Evolutionary conservation across 1,140 invertebrate genomes (phyloP).

Genomic region (Diabrotica virgifera): DNA sequence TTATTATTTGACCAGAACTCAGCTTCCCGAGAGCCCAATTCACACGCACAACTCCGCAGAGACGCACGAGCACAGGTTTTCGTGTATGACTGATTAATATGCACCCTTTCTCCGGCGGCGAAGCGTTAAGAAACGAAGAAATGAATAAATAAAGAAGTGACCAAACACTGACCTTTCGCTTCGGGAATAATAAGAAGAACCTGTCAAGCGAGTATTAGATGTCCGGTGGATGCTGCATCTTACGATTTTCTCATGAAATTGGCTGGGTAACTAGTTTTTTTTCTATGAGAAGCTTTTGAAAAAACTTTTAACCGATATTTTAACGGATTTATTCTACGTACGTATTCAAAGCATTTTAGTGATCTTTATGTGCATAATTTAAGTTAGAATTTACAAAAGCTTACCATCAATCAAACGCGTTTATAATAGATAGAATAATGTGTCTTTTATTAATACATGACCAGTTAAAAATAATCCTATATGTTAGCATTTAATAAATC

Average conservation of each 20-base stretch:
- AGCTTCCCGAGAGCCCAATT: background rate
- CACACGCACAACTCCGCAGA: background rate
- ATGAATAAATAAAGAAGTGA: background rate
- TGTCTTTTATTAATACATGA: too few relatives aligned
- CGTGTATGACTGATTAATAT: background rate
- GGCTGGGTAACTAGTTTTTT: background rate
- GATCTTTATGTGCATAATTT: too few relatives aligned
- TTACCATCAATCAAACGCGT: too few relatives aligned
- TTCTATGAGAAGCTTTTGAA: too few relatives aligned
- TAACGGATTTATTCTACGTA: too few relatives aligned
- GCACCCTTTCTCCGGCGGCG: background rate
- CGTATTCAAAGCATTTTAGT: too few relatives aligned
- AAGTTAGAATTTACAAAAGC: too few relatives aligned
- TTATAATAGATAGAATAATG: too few relatives aligned
- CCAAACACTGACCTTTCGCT: background rate
- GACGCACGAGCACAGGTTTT: background rate
- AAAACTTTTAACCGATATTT: too few relatives aligned
- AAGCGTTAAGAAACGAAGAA: background rate
- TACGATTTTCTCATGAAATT: background rate
- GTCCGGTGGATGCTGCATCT: background rate
- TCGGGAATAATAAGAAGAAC: background rate
- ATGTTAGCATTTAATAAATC: too few relatives aligned
- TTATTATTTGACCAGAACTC: too few relatives aligned
- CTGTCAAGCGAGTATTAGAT: background rate
- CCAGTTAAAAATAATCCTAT: too few relatives aligned